Base-by-base conservation (phyloP, 2,888 invertebrate species). In the Heliconius hortense region DNA sequence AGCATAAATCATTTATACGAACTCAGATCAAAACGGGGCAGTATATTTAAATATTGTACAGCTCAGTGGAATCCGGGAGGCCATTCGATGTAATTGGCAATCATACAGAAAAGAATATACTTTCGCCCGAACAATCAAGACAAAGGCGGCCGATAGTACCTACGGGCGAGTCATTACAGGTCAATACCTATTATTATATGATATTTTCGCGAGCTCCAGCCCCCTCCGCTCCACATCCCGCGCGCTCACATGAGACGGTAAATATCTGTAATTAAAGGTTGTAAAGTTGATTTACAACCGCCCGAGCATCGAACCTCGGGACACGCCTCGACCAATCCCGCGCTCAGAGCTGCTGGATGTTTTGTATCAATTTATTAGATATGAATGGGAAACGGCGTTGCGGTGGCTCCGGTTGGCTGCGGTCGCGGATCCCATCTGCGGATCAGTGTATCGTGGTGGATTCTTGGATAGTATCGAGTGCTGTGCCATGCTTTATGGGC, bases 221-320 rank as follows among this genome's bases (percentile, higher is more conserved):
- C 90, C 92, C 89, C 89, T 53, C 92, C 92, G 89, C 89, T 35
- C 89, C 92, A 93, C 93, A 92, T 89, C 90, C 89, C 90, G 88
- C 88, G 88, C 91, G 84, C 89, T 90, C 89, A 88, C 90, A 92
- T 91, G 90, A 92, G 92, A 93, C 88, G 90, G 93, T 92, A 92
- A 94, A 94, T 93, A 92, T 93, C 89, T 94, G 93, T 93, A 94
- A 94, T 94, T 94, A 93, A 93, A 92, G 92, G 93, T 90, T 93
- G 93, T 94, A 94, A 94, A 94, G 90, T 92, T 94, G 93, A 94
- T 94, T 94, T 94, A 94, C 93, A 90, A 87, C 91, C 85, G 88
- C 88, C 88, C 85, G 89, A 87, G 92, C 88, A 90, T 90, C 88
- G 90, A 89, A 87, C 89, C 88, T 84, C 85, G 88, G 86, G 90